phyloP scores from a whole-genome alignment of 2,888 invertebrate species.

The Dusona sp. region DNA sequence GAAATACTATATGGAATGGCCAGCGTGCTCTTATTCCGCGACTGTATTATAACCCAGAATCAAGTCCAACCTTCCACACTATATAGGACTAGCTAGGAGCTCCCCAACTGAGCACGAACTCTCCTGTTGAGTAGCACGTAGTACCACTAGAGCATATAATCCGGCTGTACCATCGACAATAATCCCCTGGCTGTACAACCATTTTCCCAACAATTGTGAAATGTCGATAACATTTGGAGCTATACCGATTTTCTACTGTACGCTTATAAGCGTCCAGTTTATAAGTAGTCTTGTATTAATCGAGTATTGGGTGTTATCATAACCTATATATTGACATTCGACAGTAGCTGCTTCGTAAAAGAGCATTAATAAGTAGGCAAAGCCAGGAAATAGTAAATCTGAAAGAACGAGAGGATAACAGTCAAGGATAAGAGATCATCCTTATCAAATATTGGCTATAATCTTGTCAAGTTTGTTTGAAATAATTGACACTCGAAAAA shows the following conservation, averaged over 20 bases:
- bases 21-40: slow-evolving; percentile 59
- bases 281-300: slow-evolving; percentile 25
- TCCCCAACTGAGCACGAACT: slow-evolving; percentile 51
- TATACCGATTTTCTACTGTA: slow-evolving; percentile 63
- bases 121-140: slow-evolving; percentile 49
- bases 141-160: slow-evolving; percentile 64
- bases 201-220: slow-evolving; percentile 67
- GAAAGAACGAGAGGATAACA: background rate
- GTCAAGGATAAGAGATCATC: background rate
- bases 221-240: slow-evolving; percentile 67
- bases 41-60: slow-evolving; percentile 49
- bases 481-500: background rate
- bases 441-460: background rate
- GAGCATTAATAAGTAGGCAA: background rate
- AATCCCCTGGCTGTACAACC: slow-evolving; percentile 71
- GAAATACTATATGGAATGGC: slow-evolving; percentile 45
- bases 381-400: background rate
- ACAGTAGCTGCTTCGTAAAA: background rate
- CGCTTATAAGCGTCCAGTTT: slow-evolving; percentile 1
- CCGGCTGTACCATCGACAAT: slow-evolving; percentile 64
- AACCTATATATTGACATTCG: slow-evolving; percentile 4
- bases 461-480: background rate
- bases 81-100: slow-evolving; percentile 28
- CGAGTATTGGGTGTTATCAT: slow-evolving; percentile 28
- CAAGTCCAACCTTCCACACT: slow-evolving; percentile 28